Evolutionary conservation across 2,113 vertebrate species (phyloP).

Genomic region (Cyrtonyx montezumae): DNA sequence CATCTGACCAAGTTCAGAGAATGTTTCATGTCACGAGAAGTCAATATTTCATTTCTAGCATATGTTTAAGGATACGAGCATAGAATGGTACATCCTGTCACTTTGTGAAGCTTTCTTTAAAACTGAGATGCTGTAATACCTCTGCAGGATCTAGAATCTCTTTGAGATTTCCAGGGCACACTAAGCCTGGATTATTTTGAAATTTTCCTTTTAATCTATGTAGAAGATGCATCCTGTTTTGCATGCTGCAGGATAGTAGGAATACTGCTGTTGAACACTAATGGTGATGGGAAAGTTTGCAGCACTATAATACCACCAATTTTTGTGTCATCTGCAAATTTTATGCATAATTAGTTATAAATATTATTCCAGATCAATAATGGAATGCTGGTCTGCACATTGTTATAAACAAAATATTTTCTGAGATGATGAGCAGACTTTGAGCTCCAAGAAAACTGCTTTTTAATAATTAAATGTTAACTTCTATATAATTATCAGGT

Average conservation of each 20-base stretch:
- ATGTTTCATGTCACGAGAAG: background rate
- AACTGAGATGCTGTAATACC: background rate
- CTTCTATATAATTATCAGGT: background rate
- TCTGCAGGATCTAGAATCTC: background rate
- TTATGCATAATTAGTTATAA: background rate
- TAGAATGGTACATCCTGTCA: background rate
- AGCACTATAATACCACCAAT: background rate
- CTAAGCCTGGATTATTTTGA: background rate
- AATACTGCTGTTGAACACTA: background rate
- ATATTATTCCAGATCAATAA: background rate
- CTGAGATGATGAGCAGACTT: background rate
- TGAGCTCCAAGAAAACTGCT: background rate
- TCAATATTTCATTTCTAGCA: background rate
- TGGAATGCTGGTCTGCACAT: background rate
- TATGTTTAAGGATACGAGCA: background rate
- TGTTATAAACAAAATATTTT: background rate
- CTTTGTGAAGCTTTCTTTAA: background rate
- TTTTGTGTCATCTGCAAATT: background rate
- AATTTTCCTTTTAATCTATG: background rate
- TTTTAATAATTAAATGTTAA: background rate
- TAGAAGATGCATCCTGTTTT: background rate
- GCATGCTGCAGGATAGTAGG: background rate
- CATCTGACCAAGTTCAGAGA: background rate
- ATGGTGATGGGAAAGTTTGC: background rate
- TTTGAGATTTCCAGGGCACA: background rate